Conservation (phyloP, 2,113 vertebrate genomes). For the Calidris pugnax region DNA sequence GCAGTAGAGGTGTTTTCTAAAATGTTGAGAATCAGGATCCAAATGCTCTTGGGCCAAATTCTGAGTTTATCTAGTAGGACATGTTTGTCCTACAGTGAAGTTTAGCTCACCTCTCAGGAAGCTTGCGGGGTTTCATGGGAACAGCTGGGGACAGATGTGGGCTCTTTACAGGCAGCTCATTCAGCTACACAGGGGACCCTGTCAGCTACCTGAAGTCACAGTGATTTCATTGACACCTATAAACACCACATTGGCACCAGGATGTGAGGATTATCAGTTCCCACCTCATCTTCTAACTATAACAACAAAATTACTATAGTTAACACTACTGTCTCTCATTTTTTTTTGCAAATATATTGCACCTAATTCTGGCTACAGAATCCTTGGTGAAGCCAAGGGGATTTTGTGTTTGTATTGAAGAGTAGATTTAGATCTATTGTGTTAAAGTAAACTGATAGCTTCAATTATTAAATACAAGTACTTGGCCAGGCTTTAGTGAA, state of each 20-base stretch:
- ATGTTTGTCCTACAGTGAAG: background rate
- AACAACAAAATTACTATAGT: background rate
- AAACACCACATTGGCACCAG: background rate
- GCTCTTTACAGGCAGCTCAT: background rate
- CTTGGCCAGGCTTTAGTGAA: conserved; percentile 34
- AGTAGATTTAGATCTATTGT: background rate
- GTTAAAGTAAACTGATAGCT: conserved; percentile 48
- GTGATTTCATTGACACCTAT: background rate
- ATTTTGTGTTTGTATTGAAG: conserved; percentile 12
- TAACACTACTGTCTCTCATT: background rate
- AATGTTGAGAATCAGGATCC: background rate
- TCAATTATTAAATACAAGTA: conserved; percentile 42
- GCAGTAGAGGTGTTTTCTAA: background rate
- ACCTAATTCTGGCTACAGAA: background rate
- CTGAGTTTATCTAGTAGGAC: background rate
- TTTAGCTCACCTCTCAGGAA: background rate
- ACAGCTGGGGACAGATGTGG: background rate
- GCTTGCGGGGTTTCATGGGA: accelerated
- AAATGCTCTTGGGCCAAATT: background rate
- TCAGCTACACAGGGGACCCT: background rate
- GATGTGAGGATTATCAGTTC: background rate
- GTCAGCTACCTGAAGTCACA: background rate
- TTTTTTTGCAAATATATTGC: background rate
- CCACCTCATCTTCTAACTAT: background rate
- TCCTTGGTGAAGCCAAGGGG: background rate